Conservation (phyloP, 2,888 invertebrate species). For the Tholera decimalis region DNA sequence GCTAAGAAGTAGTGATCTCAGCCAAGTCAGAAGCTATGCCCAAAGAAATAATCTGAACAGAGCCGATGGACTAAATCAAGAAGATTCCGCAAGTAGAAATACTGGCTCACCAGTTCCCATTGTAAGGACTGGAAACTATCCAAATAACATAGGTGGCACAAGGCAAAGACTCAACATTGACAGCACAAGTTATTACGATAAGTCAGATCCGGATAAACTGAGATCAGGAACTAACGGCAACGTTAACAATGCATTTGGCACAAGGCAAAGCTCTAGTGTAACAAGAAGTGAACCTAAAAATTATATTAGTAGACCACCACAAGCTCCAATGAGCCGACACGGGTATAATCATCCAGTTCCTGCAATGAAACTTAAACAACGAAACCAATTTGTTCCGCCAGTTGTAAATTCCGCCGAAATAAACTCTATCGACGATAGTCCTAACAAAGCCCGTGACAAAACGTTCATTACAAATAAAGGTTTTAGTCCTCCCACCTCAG, state of each 20-base stretch:
- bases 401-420: not conserved
- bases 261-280: not conserved
- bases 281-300: not conserved
- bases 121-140: not conserved
- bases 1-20: conserved; percentile 13
- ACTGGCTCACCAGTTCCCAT: not conserved
- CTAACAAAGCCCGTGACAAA: not conserved
- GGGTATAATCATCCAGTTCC: conserved; percentile 1
- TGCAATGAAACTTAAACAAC: conserved; percentile 12
- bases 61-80: not conserved
- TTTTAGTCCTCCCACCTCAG: not conserved
- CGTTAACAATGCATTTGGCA: not conserved
- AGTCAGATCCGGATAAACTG: not conserved
- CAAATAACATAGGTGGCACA: not conserved
- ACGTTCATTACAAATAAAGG: not conserved
- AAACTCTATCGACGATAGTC: not conserved
- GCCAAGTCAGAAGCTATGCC: not conserved
- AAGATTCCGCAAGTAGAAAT: conserved; percentile 11
- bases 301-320: not conserved
- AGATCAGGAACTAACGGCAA: conserved; percentile 2
- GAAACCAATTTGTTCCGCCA: not conserved
- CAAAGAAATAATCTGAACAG: conserved; percentile 16
- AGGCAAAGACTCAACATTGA: not conserved
- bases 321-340: not conserved
- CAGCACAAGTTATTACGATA: conserved; percentile 8